A percentile compares a stretch with the other conserved stretches of the same genome.
phyloP scores from a whole-genome alignment of 1,140 invertebrate genomes.

The Sitophilus oryzae region DNA sequence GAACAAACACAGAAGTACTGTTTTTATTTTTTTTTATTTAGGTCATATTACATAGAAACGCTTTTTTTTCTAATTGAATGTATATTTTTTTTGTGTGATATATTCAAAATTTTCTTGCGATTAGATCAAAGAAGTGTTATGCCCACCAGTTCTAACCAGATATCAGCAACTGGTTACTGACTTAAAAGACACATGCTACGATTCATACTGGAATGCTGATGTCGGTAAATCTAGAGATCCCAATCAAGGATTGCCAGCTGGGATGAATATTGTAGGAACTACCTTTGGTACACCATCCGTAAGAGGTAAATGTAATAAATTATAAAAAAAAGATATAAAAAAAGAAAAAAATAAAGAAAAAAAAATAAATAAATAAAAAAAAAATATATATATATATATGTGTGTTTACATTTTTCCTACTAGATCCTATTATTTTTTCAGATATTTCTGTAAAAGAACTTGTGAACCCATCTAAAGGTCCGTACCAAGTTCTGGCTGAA shows the following conservation, averaged over 20 bases:
- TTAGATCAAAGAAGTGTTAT: constrained; percentile 18
- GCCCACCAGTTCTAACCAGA: constrained; percentile 44
- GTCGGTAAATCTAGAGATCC: constrained; percentile 45
- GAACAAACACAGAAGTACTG: constrained; percentile 38
- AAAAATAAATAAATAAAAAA: constrained; percentile 36
- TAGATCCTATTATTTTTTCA: constrained; percentile 14
- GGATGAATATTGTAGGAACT: constrained; percentile 43
- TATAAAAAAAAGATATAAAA: constrained; percentile 33
- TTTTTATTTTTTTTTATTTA: too few relatives aligned
- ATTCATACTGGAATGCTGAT: constrained; percentile 48
- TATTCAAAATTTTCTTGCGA: too few relatives aligned
- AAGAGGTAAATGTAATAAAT: constrained; percentile 41
- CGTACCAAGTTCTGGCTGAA: constrained; percentile 38
- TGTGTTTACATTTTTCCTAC: background rate
- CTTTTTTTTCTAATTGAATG: constrained; percentile 3
- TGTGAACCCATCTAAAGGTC: constrained; percentile 36
- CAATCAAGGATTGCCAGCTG: constrained; percentile 47
- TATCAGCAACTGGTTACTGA: constrained; percentile 49
- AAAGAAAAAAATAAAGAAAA: too few relatives aligned
- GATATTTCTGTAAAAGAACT: constrained; percentile 32
- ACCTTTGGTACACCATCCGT: constrained; percentile 47
- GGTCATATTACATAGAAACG: background rate
- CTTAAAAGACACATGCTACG: constrained; percentile 48
- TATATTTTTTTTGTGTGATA: too few relatives aligned
- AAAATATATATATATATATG: constrained; percentile 3